A percentile compares a stretch with the other conserved stretches of the same genome.
Conservation (phyloP, 2,888 invertebrate species). For the Agriopis marginaria region DNA sequence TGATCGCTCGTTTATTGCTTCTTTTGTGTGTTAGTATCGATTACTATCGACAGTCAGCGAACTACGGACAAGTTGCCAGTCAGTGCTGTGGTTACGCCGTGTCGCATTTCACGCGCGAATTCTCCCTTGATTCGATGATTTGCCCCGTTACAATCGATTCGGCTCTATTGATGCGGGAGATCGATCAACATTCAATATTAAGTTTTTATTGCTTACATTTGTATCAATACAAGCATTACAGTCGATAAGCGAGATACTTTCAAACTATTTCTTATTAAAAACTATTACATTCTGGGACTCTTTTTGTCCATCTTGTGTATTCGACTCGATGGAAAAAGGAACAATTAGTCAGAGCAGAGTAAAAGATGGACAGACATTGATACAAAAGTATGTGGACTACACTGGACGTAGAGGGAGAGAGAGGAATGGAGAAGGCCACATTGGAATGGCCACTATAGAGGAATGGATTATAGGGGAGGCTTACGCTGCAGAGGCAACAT, state of each 20-base stretch:
- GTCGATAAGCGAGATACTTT: neutral
- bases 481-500: too few species aligned
- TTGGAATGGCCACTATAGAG: too few species aligned
- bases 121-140: slow-evolving; percentile 17
- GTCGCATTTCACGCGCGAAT: slow-evolving; percentile 28
- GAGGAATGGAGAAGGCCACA: too few species aligned
- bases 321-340: too few species aligned
- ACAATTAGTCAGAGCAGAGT: too few species aligned
- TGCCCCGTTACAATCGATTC: slow-evolving; percentile 33
- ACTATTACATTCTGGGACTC: too few species aligned
- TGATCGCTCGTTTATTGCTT: slow-evolving; percentile 29
- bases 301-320: too few species aligned
- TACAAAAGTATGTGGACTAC: too few species aligned
- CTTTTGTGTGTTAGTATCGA: slow-evolving; percentile 28
- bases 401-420: too few species aligned
- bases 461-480: too few species aligned
- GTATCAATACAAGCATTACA: neutral
- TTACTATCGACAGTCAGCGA: neutral
- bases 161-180: slow-evolving; percentile 25
- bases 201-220: slow-evolving; percentile 16
- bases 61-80: neutral
- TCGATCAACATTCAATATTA: slow-evolving; percentile 18
- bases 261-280: neutral
- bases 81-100: slow-evolving; percentile 1
- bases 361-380: too few species aligned